Evolutionary conservation across 92 coral and sea anemone species (phyloP), one percentile per base, ranked within the genome.

Genomic region (Palythoa grandiflora): DNA sequence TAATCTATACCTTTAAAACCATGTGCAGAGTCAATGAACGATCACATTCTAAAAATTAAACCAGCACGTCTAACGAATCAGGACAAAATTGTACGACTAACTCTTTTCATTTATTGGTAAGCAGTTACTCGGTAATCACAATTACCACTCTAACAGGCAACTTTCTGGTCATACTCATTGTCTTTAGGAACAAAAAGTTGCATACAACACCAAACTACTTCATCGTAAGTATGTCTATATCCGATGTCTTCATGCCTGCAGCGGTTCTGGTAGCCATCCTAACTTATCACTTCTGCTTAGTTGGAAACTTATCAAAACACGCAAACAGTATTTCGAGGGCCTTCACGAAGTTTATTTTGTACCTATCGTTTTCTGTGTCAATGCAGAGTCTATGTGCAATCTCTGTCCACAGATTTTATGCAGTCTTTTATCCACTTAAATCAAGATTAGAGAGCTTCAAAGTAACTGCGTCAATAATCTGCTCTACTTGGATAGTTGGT

Each of bases 151-250:
- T 79, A 21, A 16, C 65, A 5, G 84, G 84, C 0, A 79, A 79
- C 17, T 5, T 54, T 38, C 21, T 79, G 7, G 53, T 59, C 14
- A 59, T 79, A 35, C 1, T 38, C 28, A 59, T 79, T 9, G 72
- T 60, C 72, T 35, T 12, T 59, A 20, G 70, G 57, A 60, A 57
- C 72, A 38, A 38, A 38, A 38, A 39, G 20, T 13, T 79, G 53
- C 39, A 68, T 5, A 79, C 84, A 79, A 79, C 84, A 16, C 72
- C 84, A 5, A 79, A 79, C 9, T 79, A 36, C 5, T 54, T 79
- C 35, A 39, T 38, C 3, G 55, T 79, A 6, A 79, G 65, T 55
- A 79, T 79, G 84, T 66, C 72, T 39, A 71, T 59, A 13, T 47
- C 84, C 0, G 65, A 60, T 50, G 44, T 79, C 19, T 60, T 79